phyloP scores from a whole-genome alignment of 2,113 vertebrate genomes.

The Micronisus gabar region DNA sequence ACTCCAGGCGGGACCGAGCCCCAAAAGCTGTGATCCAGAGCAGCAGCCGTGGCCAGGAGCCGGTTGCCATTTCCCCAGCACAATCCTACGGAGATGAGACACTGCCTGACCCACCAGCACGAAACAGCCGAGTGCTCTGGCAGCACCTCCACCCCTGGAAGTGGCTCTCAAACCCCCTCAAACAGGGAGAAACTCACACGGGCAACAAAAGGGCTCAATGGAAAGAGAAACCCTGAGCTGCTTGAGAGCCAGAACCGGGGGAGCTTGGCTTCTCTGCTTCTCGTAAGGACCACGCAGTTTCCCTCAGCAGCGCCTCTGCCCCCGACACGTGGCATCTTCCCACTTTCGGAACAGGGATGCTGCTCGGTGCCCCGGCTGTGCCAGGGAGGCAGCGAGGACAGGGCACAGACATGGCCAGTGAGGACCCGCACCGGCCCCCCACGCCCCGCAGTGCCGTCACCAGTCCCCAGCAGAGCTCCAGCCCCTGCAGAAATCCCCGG shows the following conservation, averaged over 20 bases:
- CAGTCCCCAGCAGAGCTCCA: background rate
- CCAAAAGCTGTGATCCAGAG: background rate
- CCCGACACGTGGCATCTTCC: background rate
- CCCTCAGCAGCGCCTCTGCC: background rate
- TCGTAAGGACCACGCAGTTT: accelerated
- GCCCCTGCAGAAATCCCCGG: background rate
- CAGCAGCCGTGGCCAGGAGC: background rate
- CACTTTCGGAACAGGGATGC: background rate
- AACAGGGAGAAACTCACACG: background rate
- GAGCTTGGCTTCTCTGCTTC: background rate
- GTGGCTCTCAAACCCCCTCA: background rate
- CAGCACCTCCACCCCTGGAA: background rate
- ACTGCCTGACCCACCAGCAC: background rate
- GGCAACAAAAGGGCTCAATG: background rate
- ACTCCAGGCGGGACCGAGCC: accelerated
- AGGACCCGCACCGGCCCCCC: background rate
- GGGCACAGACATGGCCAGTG: background rate
- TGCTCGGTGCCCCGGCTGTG: accelerated
- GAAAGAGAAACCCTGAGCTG: background rate
- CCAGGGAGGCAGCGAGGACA: background rate
- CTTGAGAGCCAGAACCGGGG: background rate
- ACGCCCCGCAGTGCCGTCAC: background rate
- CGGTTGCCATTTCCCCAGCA: background rate
- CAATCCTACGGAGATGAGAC: background rate
- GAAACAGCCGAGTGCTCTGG: background rate